phyloP scores from a whole-genome alignment of 2,888 invertebrate species.

The Eupithecia centaureata region DNA sequence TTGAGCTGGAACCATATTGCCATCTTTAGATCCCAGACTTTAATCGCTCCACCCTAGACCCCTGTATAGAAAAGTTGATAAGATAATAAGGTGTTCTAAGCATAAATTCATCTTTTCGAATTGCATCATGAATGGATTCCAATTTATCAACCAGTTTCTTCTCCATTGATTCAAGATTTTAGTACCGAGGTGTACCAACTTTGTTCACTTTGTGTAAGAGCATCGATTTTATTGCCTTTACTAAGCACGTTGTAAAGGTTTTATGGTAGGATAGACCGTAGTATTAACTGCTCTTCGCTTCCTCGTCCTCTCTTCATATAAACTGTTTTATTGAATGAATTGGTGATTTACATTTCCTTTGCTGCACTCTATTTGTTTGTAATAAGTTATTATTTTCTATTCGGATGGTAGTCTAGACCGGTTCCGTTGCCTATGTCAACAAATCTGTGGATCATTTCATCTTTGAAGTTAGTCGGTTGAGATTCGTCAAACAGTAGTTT shows the following conservation, averaged over 20 bases:
- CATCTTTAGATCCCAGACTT: conserved; percentile 4
- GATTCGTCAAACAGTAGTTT: background rate
- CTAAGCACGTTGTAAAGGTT: conserved; percentile 20
- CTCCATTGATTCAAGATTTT: conserved; percentile 14
- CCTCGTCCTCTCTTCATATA: conserved; percentile 20
- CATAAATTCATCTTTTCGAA: conserved; percentile 15
- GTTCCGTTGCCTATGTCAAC: background rate
- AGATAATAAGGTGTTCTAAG: conserved; percentile 13
- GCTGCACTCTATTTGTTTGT: conserved; percentile 16
- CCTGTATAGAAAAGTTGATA: conserved; percentile 11
- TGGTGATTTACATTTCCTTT: conserved; percentile 23
- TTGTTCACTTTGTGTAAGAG: conserved; percentile 2
- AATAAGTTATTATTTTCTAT: conserved; percentile 9
- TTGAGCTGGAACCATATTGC: background rate
- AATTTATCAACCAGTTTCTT: conserved; percentile 15
- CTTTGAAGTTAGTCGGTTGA: background rate
- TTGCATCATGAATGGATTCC: conserved; percentile 8
- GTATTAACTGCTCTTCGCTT: conserved; percentile 15
- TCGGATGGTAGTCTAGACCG: background rate
- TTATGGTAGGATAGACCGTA: conserved; percentile 20
- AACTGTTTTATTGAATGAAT: conserved; percentile 20
- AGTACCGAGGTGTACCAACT: conserved; percentile 11
- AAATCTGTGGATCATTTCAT: background rate
- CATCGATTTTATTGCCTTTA: conserved; percentile 14
- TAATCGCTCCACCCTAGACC: conserved; percentile 13